Base-by-base conservation (phyloP, 2,888 invertebrate species). In the Crocallis elinguaria region DNA sequence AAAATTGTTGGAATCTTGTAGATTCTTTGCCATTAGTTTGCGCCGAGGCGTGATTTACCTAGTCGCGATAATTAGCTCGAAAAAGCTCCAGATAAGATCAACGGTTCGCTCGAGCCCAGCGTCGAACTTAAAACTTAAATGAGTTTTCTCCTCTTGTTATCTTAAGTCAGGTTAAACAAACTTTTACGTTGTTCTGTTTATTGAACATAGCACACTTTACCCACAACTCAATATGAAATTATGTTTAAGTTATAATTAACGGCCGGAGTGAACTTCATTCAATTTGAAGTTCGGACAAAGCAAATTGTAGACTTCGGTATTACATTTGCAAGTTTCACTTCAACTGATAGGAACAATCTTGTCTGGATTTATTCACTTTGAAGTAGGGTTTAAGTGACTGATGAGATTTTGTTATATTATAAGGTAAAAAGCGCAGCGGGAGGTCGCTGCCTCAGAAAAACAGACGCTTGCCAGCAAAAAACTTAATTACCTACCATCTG, bases 41-140 rank as follows among this genome's bases (percentile, higher is more conserved):
- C 50, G 51, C 39, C 42, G 12, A 48, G 39, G 43, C 65, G 54
- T 60, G 61, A 66, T 66, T 66, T 66, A 64, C 61, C 57, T 68
- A 64, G 65, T 69, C 61, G 75, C 64, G 69, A 71, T 79, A 77
- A 80, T 79, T 79, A 75, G 75, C 69, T 67, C 57, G 59, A 67
- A 71, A 71, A 75, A 63, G 67, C 70, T 58, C 50, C 66, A 70
- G 77, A 62, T 79, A 82, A 79, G 77, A 84, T 81, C 81, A 81
- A 79, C 79, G 71, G 68, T 73, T 68, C 59, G 66, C 69, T 62
- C 69, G 68, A 60, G 65, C 67, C 58, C 56, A 60, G 57, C 60
- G 68, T 71, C 67, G 73, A 84, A 79, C 83, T 83, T 86, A 85
- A 87, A 88, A 88, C 82, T 88, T 89, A 82, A 87, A 89, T 86